phyloP scores from a whole-genome alignment of 53 echinoderm and acorn worm species.

The Zoroaster sp. region DNA sequence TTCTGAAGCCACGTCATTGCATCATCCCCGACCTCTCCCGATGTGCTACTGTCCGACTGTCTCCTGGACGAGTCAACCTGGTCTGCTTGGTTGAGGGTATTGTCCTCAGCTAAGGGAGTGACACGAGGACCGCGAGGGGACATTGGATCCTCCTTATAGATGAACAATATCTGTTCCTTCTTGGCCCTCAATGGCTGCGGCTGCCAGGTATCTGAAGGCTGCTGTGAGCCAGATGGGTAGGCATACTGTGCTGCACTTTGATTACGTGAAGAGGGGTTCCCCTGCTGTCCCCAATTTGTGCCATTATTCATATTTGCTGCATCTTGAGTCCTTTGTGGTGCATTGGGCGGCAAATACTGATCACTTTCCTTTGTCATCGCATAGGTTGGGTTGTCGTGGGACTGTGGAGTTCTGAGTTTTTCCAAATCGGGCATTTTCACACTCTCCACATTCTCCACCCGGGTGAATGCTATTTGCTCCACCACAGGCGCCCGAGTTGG shows the following conservation, averaged over 20 bases:
- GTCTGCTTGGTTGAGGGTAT: background rate
- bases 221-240: background rate
- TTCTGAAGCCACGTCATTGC: constrained; percentile 84
- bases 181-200: constrained; percentile 75
- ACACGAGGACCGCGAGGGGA: background rate
- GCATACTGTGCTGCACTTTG: too few species aligned
- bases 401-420: constrained; percentile 13
- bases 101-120: constrained; percentile 24
- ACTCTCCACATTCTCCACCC: constrained; percentile 6
- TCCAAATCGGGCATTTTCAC: background rate
- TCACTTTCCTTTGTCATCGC: constrained; percentile 42
- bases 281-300: background rate
- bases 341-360: background rate
- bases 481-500: constrained; percentile 19
- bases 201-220: constrained; percentile 34
- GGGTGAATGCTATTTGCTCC: constrained; percentile 20
- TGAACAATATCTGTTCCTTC: constrained; percentile 68
- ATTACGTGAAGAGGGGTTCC: background rate
- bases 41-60: background rate
- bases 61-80: background rate
- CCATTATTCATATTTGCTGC: background rate
- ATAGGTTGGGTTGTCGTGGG: constrained; percentile 69
- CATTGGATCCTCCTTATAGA: constrained; percentile 42
- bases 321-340: background rate
- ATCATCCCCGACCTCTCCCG: constrained; percentile 57